Conservation (phyloP, 2,113 vertebrate genomes). For the Phocoena phocoena region DNA sequence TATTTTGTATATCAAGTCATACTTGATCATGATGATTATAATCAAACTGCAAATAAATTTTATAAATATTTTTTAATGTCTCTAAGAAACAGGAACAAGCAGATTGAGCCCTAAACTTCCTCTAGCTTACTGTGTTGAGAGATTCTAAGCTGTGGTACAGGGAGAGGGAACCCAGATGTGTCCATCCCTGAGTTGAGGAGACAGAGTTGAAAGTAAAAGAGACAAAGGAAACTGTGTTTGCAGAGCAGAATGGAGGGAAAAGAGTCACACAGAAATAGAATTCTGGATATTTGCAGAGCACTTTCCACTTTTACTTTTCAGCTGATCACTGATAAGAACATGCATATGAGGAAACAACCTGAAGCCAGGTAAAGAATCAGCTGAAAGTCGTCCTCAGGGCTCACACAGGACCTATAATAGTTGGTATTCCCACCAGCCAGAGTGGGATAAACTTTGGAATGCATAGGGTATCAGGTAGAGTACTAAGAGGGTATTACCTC, state of each 20-base stretch:
- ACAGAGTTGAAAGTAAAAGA: neutral
- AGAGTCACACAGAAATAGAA: neutral
- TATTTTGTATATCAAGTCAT: neutral
- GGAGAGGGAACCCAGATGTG: neutral
- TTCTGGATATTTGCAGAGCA: neutral
- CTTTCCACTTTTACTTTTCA: neutral
- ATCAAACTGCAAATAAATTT: neutral
- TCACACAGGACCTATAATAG: no score
- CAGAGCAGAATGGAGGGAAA: neutral
- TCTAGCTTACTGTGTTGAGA: neutral
- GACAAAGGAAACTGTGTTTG: neutral
- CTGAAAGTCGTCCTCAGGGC: no score
- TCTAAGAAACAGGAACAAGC: neutral
- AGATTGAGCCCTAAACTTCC: neutral
- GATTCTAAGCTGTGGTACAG: neutral
- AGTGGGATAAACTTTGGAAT: neutral
- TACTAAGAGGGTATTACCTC: neutral
- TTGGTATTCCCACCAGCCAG: neutral
- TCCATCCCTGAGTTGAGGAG: neutral
- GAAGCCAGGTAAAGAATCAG: neutral
- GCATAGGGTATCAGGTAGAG: no score
- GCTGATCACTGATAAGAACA: neutral
- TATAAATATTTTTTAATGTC: neutral
- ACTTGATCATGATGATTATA: neutral
- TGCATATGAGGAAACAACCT: neutral